Evolutionary conservation across 2,888 invertebrate genomes (phyloP).

Genomic region (Pollenia labialis): DNA sequence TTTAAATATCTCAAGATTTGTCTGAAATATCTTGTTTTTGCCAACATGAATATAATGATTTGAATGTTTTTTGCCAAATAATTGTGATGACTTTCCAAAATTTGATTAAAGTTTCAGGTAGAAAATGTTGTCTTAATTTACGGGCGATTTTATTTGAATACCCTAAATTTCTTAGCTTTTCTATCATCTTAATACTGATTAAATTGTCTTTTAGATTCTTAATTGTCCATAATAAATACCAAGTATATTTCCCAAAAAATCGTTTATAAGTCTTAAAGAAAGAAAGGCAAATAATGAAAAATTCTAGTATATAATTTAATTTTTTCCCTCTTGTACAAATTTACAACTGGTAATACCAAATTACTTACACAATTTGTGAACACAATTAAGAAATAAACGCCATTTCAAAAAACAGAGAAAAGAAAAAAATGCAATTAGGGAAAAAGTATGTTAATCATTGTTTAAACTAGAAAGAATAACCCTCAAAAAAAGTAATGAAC

Average conservation of each 20-base stretch:
- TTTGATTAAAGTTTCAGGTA: no score
- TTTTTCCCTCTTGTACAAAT: neutral
- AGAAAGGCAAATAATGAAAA: constrained; percentile 8
- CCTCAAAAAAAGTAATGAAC: neutral
- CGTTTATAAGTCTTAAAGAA: neutral
- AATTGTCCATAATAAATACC: constrained; percentile 21
- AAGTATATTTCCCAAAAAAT: neutral
- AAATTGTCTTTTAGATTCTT: neutral
- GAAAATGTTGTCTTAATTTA: no score
- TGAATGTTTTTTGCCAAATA: no score
- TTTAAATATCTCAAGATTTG: no score
- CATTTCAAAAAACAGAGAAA: neutral
- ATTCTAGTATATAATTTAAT: neutral
- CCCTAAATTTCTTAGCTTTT: neutral
- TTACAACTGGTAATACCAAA: constrained; percentile 13
- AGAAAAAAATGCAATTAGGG: constrained; percentile 34
- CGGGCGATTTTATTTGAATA: no score
- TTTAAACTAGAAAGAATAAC: constrained; percentile 15
- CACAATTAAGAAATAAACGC: constrained; percentile 11
- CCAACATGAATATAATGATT: no score
- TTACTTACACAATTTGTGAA: neutral
- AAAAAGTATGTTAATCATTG: constrained; percentile 41
- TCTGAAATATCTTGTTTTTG: no score
- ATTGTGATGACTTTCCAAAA: no score
- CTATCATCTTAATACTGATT: neutral